Evolutionary conservation across 2,797 vertebrate species (phyloP).

Genomic region (Gorsachius magnificus): DNA sequence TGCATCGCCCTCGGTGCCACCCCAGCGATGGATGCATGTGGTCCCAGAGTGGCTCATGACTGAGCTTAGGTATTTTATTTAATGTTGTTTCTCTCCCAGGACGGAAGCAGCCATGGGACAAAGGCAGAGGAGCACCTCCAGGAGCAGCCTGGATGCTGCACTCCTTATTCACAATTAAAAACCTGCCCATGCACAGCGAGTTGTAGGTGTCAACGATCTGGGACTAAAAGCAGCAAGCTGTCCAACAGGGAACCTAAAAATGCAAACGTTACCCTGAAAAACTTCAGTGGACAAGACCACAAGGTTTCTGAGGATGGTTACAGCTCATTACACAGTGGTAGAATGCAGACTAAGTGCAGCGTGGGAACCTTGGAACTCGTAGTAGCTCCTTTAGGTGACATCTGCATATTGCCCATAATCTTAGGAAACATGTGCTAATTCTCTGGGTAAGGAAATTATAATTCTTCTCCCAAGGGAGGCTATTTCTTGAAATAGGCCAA

Average conservation of each 20-base stretch:
- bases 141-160: not conserved
- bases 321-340: accelerated
- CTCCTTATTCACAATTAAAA: not conserved
- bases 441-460: not conserved
- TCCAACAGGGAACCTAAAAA: not conserved
- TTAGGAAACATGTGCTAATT: not conserved
- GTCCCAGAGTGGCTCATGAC: not conserved
- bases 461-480: not conserved
- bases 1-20: not conserved
- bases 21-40: not conserved
- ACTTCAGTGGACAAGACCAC: not conserved
- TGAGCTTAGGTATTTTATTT: not conserved
- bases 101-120: not conserved
- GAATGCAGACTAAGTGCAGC: not conserved
- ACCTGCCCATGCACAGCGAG: not conserved
- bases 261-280: not conserved
- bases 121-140: not conserved
- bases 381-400: too few species aligned
- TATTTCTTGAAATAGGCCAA: not conserved
- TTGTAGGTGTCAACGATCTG: accelerated
- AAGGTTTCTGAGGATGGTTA: not conserved
- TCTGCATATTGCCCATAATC: too few species aligned
- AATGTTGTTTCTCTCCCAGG: not conserved
- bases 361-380: not conserved
- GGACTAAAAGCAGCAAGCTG: not conserved